Evolutionary conservation across 2,113 vertebrate genomes (phyloP), one percentile per base, ranked within the genome.

Genomic region (Anguilla japonica): DNA sequence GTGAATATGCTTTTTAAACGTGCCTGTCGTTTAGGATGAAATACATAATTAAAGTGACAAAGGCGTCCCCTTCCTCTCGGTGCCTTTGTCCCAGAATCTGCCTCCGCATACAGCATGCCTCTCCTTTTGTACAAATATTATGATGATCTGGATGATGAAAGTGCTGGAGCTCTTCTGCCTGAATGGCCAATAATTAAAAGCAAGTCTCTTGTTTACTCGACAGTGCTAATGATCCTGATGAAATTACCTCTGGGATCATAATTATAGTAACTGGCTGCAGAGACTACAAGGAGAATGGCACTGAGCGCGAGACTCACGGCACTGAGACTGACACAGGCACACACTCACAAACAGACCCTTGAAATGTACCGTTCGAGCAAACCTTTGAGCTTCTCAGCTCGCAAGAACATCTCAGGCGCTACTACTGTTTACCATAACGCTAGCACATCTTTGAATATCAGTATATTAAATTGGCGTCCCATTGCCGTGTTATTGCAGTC

Each of bases 211-310:
- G 95, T 96, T 96, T 96, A 96, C 95, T 96, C 95, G 95, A 96
- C 96, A 95, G 94, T 96, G 94, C 95, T 96, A 96, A 96, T 96
- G 96, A 96, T 95, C 92, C 95, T 96, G 95, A 96, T 95, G 95
- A 96, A 96, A 96, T 96, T 96, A 96, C 96, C 95, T 96, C 93
- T 94, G 96, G 95, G 94, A 96, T 96, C 94, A 95, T 96, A 96
- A 96, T 96, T 96, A 96, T 94, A 95, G 95, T 86, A 86, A 93
- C 94, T 94, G 95, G 95, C 95, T 95, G 94, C 95, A 95, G 91
- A 95, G 92, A 86, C 85, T 86, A 82, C 85, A 81, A 81, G 85
- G 79, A 82, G 85, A 86, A 43, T 93, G 92, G 92, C 94, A 92
- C 91, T 88, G 88, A 88, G 91, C 90, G 92, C 91, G 92, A 91